A percentile compares a stretch with the other conserved stretches of the same genome.
These are phyloP conservation scores for Drosophila planitibia DNA, from an alignment of 2,888 invertebrate genomes.

Conservation along the genomic window DNA sequence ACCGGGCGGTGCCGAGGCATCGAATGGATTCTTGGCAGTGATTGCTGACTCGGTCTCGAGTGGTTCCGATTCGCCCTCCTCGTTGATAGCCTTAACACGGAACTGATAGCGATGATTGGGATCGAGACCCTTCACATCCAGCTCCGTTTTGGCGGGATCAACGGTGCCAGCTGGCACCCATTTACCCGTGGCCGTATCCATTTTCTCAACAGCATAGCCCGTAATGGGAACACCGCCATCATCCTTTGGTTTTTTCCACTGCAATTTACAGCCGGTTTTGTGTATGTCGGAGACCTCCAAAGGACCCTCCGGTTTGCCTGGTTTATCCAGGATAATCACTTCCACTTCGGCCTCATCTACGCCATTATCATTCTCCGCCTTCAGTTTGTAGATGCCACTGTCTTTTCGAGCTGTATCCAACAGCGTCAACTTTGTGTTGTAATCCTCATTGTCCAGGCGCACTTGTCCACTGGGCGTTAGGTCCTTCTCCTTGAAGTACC, in stretches of 20 bases:
- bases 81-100: slow-evolving; percentile 98
- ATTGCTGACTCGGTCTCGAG: slow-evolving; percentile 94
- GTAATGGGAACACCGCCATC: slow-evolving; percentile 97
- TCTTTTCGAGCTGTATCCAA: slow-evolving; percentile 93
- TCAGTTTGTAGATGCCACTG: slow-evolving; percentile 95
- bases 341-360: slow-evolving; percentile 97
- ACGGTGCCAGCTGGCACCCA: slow-evolving; percentile 95
- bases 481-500: slow-evolving; percentile 87
- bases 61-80: slow-evolving; percentile 98
- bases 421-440: slow-evolving; percentile 94
- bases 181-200: slow-evolving; percentile 94
- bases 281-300: slow-evolving; percentile 95
- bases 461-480: slow-evolving; percentile 89
- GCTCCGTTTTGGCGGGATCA: slow-evolving; percentile 92
- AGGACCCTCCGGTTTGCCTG: slow-evolving; percentile 90
- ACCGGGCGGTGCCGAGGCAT: slow-evolving; percentile 94
- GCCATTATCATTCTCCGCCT: slow-evolving; percentile 96
- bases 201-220: slow-evolving; percentile 96
- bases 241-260: slow-evolving; percentile 98
- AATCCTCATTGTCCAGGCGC: slow-evolving; percentile 95
- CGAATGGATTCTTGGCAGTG: slow-evolving; percentile 98
- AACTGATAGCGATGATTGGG: slow-evolving; percentile 99
- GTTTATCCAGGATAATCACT: slow-evolving; percentile 91
- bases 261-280: slow-evolving; percentile 96
- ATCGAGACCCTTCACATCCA: slow-evolving; percentile 93